A percentile compares a stretch with the other conserved stretches of the same genome.
phyloP scores from a whole-genome alignment of 2,888 invertebrate genomes.

The Sthenelais limicola region DNA sequence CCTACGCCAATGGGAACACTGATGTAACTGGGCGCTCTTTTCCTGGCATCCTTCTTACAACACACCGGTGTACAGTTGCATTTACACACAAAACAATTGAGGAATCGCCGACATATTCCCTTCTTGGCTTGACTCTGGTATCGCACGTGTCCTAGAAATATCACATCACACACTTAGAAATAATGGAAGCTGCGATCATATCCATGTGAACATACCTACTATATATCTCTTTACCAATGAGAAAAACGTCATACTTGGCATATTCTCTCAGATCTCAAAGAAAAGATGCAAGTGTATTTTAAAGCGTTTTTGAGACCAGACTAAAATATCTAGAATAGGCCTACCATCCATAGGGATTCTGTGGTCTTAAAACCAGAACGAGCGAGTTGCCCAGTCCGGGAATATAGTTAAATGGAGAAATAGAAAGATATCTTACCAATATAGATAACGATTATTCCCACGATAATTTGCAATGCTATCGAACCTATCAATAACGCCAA shows the following conservation, averaged over 20 bases:
- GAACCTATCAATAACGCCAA: constrained; percentile 39
- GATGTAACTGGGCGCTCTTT: constrained; percentile 22
- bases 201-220: too few relatives aligned
- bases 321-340: too few relatives aligned
- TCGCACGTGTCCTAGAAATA: constrained; percentile 18
- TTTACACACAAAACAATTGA: constrained; percentile 12
- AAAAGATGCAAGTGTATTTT: too few relatives aligned
- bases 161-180: too few relatives aligned
- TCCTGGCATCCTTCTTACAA: constrained; percentile 17
- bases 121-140: constrained; percentile 10
- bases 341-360: too few relatives aligned
- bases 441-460: constrained; percentile 39
- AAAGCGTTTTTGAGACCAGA: too few relatives aligned
- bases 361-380: too few relatives aligned
- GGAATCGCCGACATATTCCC: background rate
- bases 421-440: constrained; percentile 15
- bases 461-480: constrained; percentile 36
- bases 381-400: too few relatives aligned
- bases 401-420: background rate
- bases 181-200: too few relatives aligned
- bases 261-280: too few relatives aligned
- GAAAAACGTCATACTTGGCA: too few relatives aligned
- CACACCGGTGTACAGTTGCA: constrained; percentile 17
- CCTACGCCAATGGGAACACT: constrained; percentile 33
- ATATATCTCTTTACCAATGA: too few relatives aligned